A percentile compares a stretch with the other conserved stretches of the same genome.
Evolutionary conservation across 2,888 invertebrate species (phyloP).

Genomic region (Harpalus rufipes): DNA sequence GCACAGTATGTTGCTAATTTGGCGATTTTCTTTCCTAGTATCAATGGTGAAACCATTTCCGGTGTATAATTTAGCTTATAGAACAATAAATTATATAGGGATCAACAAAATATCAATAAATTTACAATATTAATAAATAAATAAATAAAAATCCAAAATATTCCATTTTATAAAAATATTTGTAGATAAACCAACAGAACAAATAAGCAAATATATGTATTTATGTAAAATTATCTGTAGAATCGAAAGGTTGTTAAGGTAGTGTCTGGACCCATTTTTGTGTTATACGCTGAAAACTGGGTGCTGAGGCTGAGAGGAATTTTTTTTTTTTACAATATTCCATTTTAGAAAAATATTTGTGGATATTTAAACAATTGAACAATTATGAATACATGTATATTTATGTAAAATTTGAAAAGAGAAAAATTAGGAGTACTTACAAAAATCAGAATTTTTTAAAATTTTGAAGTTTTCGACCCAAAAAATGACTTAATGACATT

Average conservation of each 20-base stretch:
- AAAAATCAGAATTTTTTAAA: too few species aligned
- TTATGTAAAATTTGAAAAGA: too few species aligned
- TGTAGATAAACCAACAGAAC: neutral
- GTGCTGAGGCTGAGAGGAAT: too few species aligned
- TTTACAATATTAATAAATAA: neutral
- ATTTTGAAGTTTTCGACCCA: too few species aligned
- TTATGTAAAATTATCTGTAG: too few species aligned
- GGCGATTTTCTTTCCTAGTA: constrained; percentile 14
- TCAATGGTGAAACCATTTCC: neutral
- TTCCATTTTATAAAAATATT: neutral
- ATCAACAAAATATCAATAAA: neutral
- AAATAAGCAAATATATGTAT: neutral
- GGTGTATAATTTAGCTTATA: neutral
- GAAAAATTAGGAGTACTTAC: too few species aligned
- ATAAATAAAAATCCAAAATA: neutral
- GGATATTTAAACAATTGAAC: neutral
- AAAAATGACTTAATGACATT: too few species aligned
- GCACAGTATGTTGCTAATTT: constrained; percentile 1
- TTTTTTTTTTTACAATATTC: too few species aligned
- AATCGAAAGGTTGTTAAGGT: too few species aligned
- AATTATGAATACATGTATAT: neutral
- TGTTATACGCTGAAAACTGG: too few species aligned
- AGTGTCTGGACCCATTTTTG: too few species aligned
- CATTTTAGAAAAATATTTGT: neutral
- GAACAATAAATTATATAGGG: neutral